A percentile compares a stretch with the other conserved stretches of the same genome.
Evolutionary conservation across 1,140 invertebrate species (phyloP).

Genomic region (Drosophila suzukii): DNA sequence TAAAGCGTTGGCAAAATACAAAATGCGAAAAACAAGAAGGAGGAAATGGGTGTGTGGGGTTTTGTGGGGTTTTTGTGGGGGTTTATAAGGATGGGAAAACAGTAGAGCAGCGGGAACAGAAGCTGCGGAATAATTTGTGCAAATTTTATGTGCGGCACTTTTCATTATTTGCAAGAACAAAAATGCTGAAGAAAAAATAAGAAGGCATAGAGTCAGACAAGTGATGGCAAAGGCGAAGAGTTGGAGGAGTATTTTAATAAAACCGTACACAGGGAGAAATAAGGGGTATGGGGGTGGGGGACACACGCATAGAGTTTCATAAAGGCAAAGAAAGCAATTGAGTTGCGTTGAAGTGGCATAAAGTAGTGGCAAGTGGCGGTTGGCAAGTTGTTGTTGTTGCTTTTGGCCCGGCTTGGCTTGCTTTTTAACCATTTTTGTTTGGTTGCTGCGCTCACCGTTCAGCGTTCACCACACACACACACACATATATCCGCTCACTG

Average conservation of each 20-base stretch:
- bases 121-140: constrained; percentile 74
- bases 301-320: constrained; percentile 55
- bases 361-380: constrained; percentile 78
- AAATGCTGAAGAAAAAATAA: constrained; percentile 44
- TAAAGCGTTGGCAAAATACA: constrained; percentile 59
- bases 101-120: constrained; percentile 1
- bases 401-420: constrained; percentile 48
- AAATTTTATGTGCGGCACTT: constrained; percentile 82
- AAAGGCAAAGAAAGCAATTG: constrained; percentile 81
- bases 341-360: constrained; percentile 82
- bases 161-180: constrained; percentile 76
- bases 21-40: constrained; percentile 39
- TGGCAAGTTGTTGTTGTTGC: constrained; percentile 42
- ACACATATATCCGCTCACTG: constrained; percentile 1
- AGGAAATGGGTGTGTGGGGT: no score
- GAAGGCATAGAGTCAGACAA: constrained; percentile 40
- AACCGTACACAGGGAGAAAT: constrained; percentile 48
- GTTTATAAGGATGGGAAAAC: not conserved
- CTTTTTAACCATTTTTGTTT: constrained; percentile 82
- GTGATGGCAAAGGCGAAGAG: constrained; percentile 29
- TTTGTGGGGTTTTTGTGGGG: not conserved
- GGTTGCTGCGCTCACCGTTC: constrained; percentile 52
- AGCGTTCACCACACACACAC: constrained; percentile 24
- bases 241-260: constrained; percentile 71
- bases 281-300: not conserved